Evolutionary conservation across 2,113 vertebrate genomes (phyloP), one percentile per base, ranked within the genome.

Genomic region (Vulpes vulpes): DNA sequence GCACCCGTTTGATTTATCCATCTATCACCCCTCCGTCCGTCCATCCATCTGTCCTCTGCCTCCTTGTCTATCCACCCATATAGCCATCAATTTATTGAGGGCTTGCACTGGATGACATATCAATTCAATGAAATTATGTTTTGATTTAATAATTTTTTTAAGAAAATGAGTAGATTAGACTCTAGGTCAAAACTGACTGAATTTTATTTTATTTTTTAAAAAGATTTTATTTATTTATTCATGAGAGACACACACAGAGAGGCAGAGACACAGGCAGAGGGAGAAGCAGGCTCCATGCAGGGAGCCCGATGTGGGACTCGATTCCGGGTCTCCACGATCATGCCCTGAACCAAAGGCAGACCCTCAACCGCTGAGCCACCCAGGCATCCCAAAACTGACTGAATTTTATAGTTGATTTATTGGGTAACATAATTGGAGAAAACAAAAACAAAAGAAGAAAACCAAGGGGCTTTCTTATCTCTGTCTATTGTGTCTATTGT

Each of bases 91-190:
- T 71, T 87, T 96, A 80, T 79, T 19, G 73, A 92, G 59, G 71
- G 64, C 55, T 92, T 95, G 67, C 59, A 71, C 55, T 87, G 25
- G 59, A 73, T 64, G 89, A 82, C 85, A 60, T 53, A 86, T 74
- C 57, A 73, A 64, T 86, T 82, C 22, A 83, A 67, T 78, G 55
- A 95, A 43, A 87, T 92, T 69, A 83, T 62, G 25, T 73, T 94
- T 85, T 92, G 76, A 94, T 86, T 96, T 85, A 94, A 89, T 79
- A 86, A 30, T 83, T 79, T 94, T 92, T 92, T 96, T 67, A 91
- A 88, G 84, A 94, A 96, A 96, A 90, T 65, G 32, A 71, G 43
- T 65, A 87, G 74, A 95, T 96, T 96, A 62, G 80, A 94, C 89
- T 96, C 73, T 97, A 94, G 79, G 81, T 94, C 62, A 94, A 69